Evolutionary conservation across 2,113 vertebrate species (phyloP).

Genomic region (Hyaena hyaena): DNA sequence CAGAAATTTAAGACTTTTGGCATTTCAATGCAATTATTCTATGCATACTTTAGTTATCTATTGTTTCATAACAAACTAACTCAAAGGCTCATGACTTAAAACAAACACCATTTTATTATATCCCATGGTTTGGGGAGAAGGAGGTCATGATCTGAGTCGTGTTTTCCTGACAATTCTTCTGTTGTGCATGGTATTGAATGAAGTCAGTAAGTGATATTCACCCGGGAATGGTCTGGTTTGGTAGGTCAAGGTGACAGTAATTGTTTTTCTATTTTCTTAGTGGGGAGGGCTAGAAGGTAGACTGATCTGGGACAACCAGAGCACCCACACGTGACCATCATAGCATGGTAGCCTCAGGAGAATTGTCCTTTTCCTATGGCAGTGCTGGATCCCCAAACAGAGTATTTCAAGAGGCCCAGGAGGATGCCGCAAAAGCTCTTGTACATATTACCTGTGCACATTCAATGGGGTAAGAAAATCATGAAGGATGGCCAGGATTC

Average conservation of each 20-base stretch:
- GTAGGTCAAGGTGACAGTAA: neutral
- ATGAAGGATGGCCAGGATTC: neutral
- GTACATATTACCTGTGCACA: neutral
- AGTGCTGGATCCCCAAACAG: neutral
- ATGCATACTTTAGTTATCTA: neutral
- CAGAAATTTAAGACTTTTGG: neutral
- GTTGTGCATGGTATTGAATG: neutral
- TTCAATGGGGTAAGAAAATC: neutral
- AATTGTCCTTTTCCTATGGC: neutral
- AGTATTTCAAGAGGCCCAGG: neutral
- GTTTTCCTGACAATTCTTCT: neutral
- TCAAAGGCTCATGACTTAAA: neutral
- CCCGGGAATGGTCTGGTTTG: neutral
- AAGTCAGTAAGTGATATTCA: neutral
- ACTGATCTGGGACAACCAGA: neutral
- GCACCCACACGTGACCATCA: too few relatives aligned
- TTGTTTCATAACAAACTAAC: neutral
- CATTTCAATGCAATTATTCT: neutral
- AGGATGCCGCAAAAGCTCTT: too few relatives aligned
- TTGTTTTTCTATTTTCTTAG: neutral
- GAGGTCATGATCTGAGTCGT: neutral
- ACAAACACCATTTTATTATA: neutral
- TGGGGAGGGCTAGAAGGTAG: neutral
- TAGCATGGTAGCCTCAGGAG: too few relatives aligned
- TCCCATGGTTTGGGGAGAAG: neutral